These are phyloP conservation scores for Theonella swinhoei DNA, from an alignment of 37 sponge, comb jelly and placozoan species.

Conservation along the genomic window DNA sequence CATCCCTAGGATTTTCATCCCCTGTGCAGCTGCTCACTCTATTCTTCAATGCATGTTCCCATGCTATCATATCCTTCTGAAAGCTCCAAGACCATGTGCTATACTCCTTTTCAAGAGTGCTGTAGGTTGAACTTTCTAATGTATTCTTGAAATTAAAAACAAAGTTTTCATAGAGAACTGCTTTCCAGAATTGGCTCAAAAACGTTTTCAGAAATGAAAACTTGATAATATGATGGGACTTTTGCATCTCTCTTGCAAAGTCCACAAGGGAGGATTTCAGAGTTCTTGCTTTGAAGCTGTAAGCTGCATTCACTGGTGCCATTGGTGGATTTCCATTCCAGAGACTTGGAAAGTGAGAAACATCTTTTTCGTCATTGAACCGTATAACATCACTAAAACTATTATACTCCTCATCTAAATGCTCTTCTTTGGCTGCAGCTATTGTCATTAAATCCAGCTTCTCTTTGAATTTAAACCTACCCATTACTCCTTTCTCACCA, in stretches of 20 bases:
- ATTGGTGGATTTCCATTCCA: constrained; percentile 58
- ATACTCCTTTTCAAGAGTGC: constrained; percentile 15
- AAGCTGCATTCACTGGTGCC: constrained; percentile 39
- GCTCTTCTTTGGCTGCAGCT: constrained; percentile 36
- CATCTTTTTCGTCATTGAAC: constrained; percentile 48
- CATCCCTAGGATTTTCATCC: not conserved
- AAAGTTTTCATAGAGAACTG: constrained; percentile 46
- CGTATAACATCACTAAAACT: constrained; percentile 32
- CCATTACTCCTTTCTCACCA: constrained; percentile 10
- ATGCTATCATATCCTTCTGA: not conserved
- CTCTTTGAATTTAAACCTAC: constrained; percentile 11
- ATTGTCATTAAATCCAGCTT: constrained; percentile 32
- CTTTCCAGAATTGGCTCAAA: constrained; percentile 26
- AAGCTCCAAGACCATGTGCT: constrained; percentile 34
- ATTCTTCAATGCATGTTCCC: not conserved
- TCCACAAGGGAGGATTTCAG: not conserved
- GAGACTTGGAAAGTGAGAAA: constrained; percentile 40
- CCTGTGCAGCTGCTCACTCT: not conserved
- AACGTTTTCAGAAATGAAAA: not conserved
- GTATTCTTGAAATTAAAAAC: constrained; percentile 49
- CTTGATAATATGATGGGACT: no score
- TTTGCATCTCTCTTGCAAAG: not conserved
- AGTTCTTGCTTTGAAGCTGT: constrained; percentile 12
- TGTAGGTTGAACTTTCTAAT: constrained; percentile 22
- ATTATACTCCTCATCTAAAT: not conserved